A percentile compares a stretch with the other conserved stretches of the same genome.
These are phyloP conservation scores for Amyelois transitella DNA, from an alignment of 1,140 invertebrate species.

Conservation along the genomic window DNA sequence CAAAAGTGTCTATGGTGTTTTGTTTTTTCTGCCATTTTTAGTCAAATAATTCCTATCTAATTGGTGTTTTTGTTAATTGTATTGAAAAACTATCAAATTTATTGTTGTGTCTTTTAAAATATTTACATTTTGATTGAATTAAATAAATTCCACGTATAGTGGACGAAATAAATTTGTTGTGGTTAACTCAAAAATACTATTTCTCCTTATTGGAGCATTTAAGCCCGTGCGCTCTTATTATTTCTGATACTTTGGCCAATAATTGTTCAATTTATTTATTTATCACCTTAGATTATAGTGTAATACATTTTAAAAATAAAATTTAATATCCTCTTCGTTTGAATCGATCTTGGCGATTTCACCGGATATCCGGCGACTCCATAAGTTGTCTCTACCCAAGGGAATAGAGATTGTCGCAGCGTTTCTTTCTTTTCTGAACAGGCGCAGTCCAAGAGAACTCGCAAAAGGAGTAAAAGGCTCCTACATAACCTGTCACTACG, in stretches of 20 bases:
- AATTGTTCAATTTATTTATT: background rate
- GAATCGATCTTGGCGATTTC: conserved; percentile 42
- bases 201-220: background rate
- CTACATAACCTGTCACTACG: conserved; percentile 74
- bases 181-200: background rate
- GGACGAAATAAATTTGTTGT: background rate
- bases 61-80: conserved; percentile 47
- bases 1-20: conserved; percentile 54
- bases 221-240: background rate
- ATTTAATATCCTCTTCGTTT: conserved; percentile 19
- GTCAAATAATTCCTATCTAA: conserved; percentile 65
- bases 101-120: conserved; percentile 51
- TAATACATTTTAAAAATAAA: conserved; percentile 17
- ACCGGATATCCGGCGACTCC: conserved; percentile 71
- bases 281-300: background rate
- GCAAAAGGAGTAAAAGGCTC: conserved; percentile 75
- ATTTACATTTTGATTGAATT: conserved; percentile 25
- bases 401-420: conserved; percentile 67
- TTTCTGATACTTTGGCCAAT: background rate
- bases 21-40: conserved; percentile 62
- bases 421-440: conserved; percentile 74
- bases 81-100: conserved; percentile 58
- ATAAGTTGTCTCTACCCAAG: conserved; percentile 65
- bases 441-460: conserved; percentile 71
- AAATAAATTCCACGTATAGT: background rate